Evolutionary conservation across 2,113 vertebrate genomes (phyloP), one percentile per base, ranked within the genome.

Genomic region (Perca schrenkii): DNA sequence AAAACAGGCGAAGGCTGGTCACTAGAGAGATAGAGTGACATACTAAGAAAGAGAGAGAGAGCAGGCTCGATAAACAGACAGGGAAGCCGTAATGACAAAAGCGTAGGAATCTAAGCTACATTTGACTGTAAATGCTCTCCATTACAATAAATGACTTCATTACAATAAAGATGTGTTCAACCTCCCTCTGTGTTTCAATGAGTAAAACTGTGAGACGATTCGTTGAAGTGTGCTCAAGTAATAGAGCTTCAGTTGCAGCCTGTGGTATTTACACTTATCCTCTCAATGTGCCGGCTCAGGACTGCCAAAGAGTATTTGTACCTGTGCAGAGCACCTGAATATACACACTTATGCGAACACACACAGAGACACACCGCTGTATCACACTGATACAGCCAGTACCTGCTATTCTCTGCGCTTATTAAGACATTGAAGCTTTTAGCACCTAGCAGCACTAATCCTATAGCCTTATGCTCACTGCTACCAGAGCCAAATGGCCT

Each of bases 371-470:
- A 74, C 74, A 75, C 80, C 85, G 84, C 78, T 90, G 83, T 84
- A 74, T 84, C 49, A 17, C 64, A 71, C 78, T 49, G 82, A 89
- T 77, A 87, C 3, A 7, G 31, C 70, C 74, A 12, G 70, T 22
- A 78, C 84, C 73, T 79, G 40, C 57, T 71, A 84, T 85, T 85
- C 80, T 80, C 75, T 85, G 74, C 69, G 73, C 84, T 77, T 93
- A 94, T 92, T 84, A 88, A 93, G 89, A 94, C 92, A 92, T 74
- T 85, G 85, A 80, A 80, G 91, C 89, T 93, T 91, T 93, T 94
- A 91, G 86, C 93, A 93, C 91, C 93, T 91, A 92, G 89, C 89
- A 91, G 91, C 81, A 92, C 88, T 94, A 93, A 93, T 94, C 92
- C 92, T 91, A 85, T 82, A 85, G 91, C 90, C 91, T 85, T 89